These are phyloP conservation scores for Desmophyllum pertusum DNA, from an alignment of 92 coral and sea anemone genomes.

Conservation along the genomic window DNA sequence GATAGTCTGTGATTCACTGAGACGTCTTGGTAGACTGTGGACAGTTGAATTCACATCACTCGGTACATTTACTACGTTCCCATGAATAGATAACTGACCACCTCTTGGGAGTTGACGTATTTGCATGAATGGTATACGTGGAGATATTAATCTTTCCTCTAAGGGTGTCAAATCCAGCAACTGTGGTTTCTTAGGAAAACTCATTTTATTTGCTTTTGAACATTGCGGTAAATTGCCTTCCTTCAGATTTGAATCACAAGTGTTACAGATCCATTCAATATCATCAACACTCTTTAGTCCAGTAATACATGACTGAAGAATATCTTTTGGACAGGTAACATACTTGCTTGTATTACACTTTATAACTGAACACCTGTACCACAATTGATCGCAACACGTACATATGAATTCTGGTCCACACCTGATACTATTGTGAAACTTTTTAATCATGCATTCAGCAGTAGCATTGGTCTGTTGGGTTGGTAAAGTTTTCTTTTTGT, in stretches of 20 bases:
- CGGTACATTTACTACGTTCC: constrained; percentile 74
- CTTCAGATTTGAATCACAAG: constrained; percentile 52
- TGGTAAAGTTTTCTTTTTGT: no score
- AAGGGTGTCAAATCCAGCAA: constrained; percentile 62
- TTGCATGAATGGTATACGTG: constrained; percentile 73
- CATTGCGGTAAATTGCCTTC: constrained; percentile 46
- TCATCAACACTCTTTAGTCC: constrained; percentile 45
- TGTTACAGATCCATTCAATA: constrained; percentile 45
- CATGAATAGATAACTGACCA: constrained; percentile 65
- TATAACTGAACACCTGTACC: constrained; percentile 37
- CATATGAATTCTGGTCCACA: constrained; percentile 53
- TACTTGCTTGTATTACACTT: constrained; percentile 32
- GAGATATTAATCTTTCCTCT: constrained; percentile 69
- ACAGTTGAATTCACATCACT: constrained; percentile 77
- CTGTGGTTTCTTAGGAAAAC: constrained; percentile 56
- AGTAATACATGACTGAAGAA: constrained; percentile 46
- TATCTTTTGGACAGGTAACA: constrained; percentile 14
- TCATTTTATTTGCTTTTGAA: constrained; percentile 57
- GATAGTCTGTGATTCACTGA: constrained; percentile 67
- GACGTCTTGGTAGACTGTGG: constrained; percentile 54
- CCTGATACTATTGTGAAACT: constrained; percentile 19
- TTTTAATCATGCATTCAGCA: background rate
- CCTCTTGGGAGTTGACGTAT: constrained; percentile 76
- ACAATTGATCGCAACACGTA: constrained; percentile 43
- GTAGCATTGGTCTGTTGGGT: background rate